Conservation (phyloP, 2,888 invertebrate genomes). For the Rhopalosiphum nymphaeae region DNA sequence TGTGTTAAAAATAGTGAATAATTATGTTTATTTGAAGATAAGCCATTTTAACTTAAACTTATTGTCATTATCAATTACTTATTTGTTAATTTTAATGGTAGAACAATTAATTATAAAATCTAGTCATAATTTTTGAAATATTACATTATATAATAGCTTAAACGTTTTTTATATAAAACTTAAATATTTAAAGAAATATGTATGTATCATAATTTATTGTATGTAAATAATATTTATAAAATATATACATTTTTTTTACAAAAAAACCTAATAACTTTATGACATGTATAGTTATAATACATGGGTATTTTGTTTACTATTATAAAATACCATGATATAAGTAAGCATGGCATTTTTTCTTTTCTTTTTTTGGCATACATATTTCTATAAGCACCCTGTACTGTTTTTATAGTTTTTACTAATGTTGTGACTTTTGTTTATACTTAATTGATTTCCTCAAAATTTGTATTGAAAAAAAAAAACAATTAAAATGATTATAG, state of each 20-base stretch:
- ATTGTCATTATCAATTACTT: background rate
- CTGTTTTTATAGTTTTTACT: constrained; percentile 53
- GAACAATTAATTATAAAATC: constrained; percentile 47
- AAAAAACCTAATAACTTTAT: constrained; percentile 3
- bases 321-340: background rate
- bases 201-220: constrained; percentile 37
- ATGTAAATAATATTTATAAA: constrained; percentile 26
- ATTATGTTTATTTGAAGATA: constrained; percentile 32
- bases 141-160: constrained; percentile 27
- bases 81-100: constrained; percentile 35
- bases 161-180: constrained; percentile 20
- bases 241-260: constrained; percentile 31
- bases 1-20: constrained; percentile 35
- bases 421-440: constrained; percentile 40
- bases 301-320: constrained; percentile 26
- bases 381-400: constrained; percentile 59
- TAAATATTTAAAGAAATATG: constrained; percentile 23
- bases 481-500: constrained; percentile 37
- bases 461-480: constrained; percentile 43
- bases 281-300: background rate
- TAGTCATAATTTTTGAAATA: constrained; percentile 57
- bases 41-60: constrained; percentile 31
- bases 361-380: constrained; percentile 10
- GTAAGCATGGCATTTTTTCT: constrained; percentile 16
- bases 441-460: constrained; percentile 43